phyloP scores from a whole-genome alignment of 1,140 invertebrate genomes.

The Nymphalis io region DNA sequence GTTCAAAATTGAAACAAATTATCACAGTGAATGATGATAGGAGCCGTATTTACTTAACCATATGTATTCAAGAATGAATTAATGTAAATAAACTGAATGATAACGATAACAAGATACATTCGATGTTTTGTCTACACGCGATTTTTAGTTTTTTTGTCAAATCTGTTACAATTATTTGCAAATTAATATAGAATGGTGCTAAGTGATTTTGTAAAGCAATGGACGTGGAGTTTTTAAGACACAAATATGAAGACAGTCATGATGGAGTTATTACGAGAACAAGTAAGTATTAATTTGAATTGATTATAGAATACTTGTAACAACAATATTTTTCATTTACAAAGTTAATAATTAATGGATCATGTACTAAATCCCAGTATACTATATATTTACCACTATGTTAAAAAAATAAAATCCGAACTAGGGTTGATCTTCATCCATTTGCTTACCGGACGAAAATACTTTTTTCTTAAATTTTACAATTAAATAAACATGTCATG shows the following conservation, averaged over 20 bases:
- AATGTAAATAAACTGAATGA: constrained; percentile 41
- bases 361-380: too few species aligned
- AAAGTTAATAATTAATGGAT: too few species aligned
- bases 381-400: too few species aligned
- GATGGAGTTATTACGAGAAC: constrained; percentile 61
- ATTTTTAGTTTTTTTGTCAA: constrained; percentile 22
- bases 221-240: constrained; percentile 68
- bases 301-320: not conserved
- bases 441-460: too few species aligned
- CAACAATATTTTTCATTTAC: too few species aligned
- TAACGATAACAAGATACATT: constrained; percentile 35
- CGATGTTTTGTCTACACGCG: constrained; percentile 33
- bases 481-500: too few species aligned
- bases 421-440: too few species aligned
- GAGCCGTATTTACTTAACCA: constrained; percentile 21
- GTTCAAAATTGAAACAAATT: constrained; percentile 19
- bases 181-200: constrained; percentile 16
- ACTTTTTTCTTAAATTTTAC: too few species aligned
- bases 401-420: too few species aligned
- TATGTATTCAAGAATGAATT: constrained; percentile 44
- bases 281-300: constrained; percentile 49
- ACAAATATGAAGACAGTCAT: constrained; percentile 59
- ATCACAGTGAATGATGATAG: not conserved
- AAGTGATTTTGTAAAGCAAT: constrained; percentile 36
- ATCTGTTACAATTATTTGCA: not conserved